Base-by-base conservation (phyloP, 1,140 invertebrate genomes). In the Brachionus rubens region DNA sequence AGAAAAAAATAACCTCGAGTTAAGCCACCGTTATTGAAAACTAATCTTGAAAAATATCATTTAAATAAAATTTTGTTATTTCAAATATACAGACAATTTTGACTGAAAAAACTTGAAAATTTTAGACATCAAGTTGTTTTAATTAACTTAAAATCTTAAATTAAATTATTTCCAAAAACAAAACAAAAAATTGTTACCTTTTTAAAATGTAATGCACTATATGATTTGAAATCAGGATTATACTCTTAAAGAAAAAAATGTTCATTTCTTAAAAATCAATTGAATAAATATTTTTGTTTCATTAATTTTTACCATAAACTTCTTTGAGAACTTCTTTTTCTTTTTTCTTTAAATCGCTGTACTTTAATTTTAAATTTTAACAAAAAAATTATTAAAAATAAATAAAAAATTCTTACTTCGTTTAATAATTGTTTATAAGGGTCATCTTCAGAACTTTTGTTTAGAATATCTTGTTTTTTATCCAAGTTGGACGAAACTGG, bases 221-320 rank as follows among this genome's bases (percentile, higher is more conserved):
- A 40, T 48, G 50, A 24, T 33, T 33, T 72, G 47, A 72, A 72
- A n/a, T 72, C 50, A 33, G 68, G 68, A 41, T 72, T 72, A 54
- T 50, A 72, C n/a, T 72, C 68, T 72, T 40, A 10, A 33, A 19
- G 40, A 40, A 47, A 30, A 19, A 47, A 52, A 70, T 21, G 16
- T 28, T 28, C 3, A 21, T 41, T 41, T 9, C 1, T 30, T 46
- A 24, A 4, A 72, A 40, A 10, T n/a, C 40, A 33, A 54, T 30
- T 0, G 9, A 48, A 28, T 19, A 50, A 26, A 19, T 50, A 50
- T 19, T 5, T 5, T 5, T 19, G 16, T 19, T 26, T 21, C 24
- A 10, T n/a, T 50, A 30, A 48, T 50, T 26, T 54, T 46, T 72
- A 54, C 68, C 68, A 54, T 72, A 72, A 26, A 72, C 50, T 50